phyloP scores from a whole-genome alignment of 2,888 invertebrate genomes.

The Cosmorhoe ocellata region DNA sequence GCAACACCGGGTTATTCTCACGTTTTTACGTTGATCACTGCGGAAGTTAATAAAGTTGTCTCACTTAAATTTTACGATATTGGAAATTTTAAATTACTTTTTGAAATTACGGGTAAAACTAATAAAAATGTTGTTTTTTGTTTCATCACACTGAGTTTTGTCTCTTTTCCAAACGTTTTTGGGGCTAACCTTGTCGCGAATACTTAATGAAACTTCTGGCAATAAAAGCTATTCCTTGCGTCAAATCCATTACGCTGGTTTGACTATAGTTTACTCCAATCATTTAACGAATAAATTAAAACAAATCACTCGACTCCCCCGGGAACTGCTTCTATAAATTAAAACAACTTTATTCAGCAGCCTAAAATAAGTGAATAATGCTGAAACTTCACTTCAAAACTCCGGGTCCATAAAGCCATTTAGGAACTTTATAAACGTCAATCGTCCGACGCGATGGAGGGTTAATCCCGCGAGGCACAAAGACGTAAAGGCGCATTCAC shows the following conservation, averaged over 20 bases:
- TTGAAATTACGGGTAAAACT: too few species aligned
- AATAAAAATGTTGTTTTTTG: too few species aligned
- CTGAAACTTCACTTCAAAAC: constrained; percentile 18
- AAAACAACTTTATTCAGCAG: constrained; percentile 18
- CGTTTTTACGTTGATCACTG: background rate
- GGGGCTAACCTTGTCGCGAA: too few species aligned
- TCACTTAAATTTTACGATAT: background rate
- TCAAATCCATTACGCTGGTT: too few species aligned
- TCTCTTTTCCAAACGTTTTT: too few species aligned
- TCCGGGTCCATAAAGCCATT: constrained; percentile 35
- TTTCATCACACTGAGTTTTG: too few species aligned
- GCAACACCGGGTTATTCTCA: constrained; percentile 22
- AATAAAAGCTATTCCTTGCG: too few species aligned
- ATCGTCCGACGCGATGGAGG: constrained; percentile 40
- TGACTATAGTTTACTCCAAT: too few species aligned
- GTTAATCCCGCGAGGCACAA: constrained; percentile 44
- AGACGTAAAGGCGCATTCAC: constrained; percentile 51
- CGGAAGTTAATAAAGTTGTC: background rate
- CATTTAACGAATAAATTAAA: constrained; percentile 11
- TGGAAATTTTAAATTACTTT: background rate
- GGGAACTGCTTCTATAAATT: constrained; percentile 18
- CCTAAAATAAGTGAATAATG: constrained; percentile 26
- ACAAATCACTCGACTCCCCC: constrained; percentile 10
- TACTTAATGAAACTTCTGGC: too few species aligned
- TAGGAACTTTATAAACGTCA: constrained; percentile 40